phyloP scores from a whole-genome alignment of 2,113 vertebrate species.

The Burhinus oedicnemus region DNA sequence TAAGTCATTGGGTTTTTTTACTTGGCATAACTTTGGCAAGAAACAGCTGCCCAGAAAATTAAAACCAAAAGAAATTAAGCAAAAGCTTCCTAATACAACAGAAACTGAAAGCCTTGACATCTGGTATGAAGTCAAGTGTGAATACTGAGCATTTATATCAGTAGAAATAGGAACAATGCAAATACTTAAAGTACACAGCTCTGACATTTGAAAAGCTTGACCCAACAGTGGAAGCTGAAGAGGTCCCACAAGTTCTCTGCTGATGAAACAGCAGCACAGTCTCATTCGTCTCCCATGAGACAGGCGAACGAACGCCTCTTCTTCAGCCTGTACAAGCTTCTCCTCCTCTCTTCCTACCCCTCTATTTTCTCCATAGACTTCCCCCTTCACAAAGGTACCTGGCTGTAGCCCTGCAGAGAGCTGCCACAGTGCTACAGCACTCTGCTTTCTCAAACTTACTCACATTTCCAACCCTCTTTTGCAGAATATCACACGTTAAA shows the following conservation, averaged over 20 bases:
- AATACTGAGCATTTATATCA: not conserved
- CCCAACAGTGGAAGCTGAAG: not conserved
- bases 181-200: not conserved
- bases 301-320: accelerated
- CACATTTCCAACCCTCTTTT: not conserved
- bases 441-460: not conserved
- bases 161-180: accelerated
- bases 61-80: not conserved
- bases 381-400: not conserved
- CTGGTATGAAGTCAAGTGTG: accelerated
- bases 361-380: not conserved
- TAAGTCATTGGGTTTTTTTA: not conserved
- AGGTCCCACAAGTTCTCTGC: not conserved
- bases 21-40: not conserved
- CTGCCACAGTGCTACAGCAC: not conserved
- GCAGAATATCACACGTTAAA: not conserved
- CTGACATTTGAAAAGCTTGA: not conserved
- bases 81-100: not conserved
- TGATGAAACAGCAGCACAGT: not conserved
- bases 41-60: not conserved
- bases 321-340: not conserved
- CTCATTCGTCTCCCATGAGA: not conserved
- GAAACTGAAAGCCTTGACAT: not conserved
- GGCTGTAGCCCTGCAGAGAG: not conserved
- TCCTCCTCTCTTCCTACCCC: not conserved